Conservation (phyloP, 2,888 invertebrate species). For the Drosophila ezoana region DNA sequence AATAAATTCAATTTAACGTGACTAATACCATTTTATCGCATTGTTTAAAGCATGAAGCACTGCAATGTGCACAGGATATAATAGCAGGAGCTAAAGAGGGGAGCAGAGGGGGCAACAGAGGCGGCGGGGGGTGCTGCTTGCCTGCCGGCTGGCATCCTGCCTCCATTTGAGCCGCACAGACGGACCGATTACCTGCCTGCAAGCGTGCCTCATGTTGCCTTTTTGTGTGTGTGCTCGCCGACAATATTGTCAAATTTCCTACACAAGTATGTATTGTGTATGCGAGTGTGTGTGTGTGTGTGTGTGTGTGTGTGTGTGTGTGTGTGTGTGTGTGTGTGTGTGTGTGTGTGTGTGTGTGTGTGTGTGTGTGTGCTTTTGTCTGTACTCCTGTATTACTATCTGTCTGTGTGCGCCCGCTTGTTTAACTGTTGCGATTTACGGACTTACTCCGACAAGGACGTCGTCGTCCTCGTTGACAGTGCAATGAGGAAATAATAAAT, state of each 20-base stretch:
- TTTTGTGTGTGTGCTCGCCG: conserved; percentile 49
- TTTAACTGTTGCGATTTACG: conserved; percentile 76
- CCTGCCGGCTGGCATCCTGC: conserved; percentile 10
- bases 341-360: conserved; percentile 4
- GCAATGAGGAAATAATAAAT: conserved; percentile 82
- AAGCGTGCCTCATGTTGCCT: conserved; percentile 36
- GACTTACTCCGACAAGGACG: conserved; percentile 60
- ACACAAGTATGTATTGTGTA: conserved; percentile 27
- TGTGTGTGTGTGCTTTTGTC: conserved; percentile 33
- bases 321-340: conserved; percentile 22
- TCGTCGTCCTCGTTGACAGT: conserved; percentile 59
- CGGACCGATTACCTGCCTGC: conserved; percentile 49
- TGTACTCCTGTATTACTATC: conserved; percentile 29
- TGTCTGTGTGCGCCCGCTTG: conserved; percentile 37
- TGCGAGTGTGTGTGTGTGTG: conserved; percentile 7
- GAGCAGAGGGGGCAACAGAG: not conserved
- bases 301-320: conserved; percentile 20
- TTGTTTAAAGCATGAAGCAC: conserved; percentile 77
- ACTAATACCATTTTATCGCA: conserved; percentile 80
- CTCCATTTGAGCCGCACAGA: conserved; percentile 15
- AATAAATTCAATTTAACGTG: conserved; percentile 82
- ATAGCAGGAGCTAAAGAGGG: conserved; percentile 14
- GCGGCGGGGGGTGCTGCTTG: not conserved
- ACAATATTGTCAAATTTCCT: conserved; percentile 78
- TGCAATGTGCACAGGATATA: conserved; percentile 50